Evolutionary conservation across 2,113 vertebrate genomes (phyloP), one percentile per base, ranked within the genome.

Genomic region (Embiotoca jacksoni): DNA sequence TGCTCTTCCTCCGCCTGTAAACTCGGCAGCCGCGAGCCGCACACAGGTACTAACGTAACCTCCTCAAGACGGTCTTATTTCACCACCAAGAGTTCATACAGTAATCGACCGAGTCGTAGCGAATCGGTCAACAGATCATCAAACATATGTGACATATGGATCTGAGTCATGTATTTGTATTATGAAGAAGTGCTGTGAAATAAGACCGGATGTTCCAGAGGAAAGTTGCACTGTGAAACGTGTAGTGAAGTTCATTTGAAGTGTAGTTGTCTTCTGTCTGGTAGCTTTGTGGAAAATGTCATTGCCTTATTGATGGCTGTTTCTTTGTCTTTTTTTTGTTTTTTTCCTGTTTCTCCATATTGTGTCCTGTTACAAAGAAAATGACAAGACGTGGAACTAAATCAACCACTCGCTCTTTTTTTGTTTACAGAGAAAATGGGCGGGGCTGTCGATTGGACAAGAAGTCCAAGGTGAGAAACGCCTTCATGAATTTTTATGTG

Each of bases 391-490:
- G 0, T 49, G 7, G 0, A 53, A 47, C 4, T 64, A 50, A 78
- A 59, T 44, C 3, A n/a, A 0, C 52, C 1, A 0, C 16, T 35
- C 71, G 15, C 15, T 31, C 32, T 69, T 47, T 79, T 74, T 23
- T 74, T 68, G 65, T 76, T 69, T 83, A 30, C 90, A 99, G 98
- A 95, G 98, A 64, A 99, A 99, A 95, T 99, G 98, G 98, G 98
- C 96, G 0, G 97, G 96, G 15, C 95, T 99, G 30, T 96, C 96
- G 37, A 97, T 99, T 2, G 97, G 96, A 8, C 97, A 99, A 74
- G 97, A 99, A 0, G 96, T 99, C 13, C 96, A 97, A 87, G 98
- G 98, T 99, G 94, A 92, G 94, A 11, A 8, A 15, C 41, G 41
- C 9, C 41, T 11, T 16, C 47, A 2, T 33, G 6, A 16, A 47